Evolutionary conservation across 2,797 vertebrate species (phyloP), one percentile per base, ranked within the genome.

Genomic region (Uromys caudimaculatus): DNA sequence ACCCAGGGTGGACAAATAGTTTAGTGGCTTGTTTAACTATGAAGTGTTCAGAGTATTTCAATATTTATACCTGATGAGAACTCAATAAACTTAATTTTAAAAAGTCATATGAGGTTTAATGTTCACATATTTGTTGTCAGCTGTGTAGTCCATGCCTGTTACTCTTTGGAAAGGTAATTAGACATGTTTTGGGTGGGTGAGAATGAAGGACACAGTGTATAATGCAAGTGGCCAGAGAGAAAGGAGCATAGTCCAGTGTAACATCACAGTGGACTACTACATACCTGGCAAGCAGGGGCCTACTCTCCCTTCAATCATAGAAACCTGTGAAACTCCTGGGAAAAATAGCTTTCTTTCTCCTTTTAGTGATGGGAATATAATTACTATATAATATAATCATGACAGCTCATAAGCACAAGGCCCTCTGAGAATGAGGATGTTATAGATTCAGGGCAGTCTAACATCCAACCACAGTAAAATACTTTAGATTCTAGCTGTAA

Each of bases 21-120:
- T 79, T 27, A 69, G 67, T 35, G 14, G 77, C 32, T 38, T 54
- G 41, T 41, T 90, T 85, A 54, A 82, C 24, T 90, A 71, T 77
- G 2, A 88, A 86, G 52, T 79, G 1, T 78, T 86, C 44, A 79
- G 47, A 86, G 16, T 75, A 93, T 86, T 67, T 91, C 85, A 77
- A 69, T 73, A 93, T 11, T 79, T 16, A 85, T 47, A 89, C 21
- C 17, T 73, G 73, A n/a, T 21, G 17, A 9, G 24, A 8, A 92
- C 35, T 83, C 73, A 54, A 5, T 54, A 27, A 88, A 21, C 24
- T 93, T 58, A 76, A 3, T 58, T 89, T 52, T 77, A 41, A 60
- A 62, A 78, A 54, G 47, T 75, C 23, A 54, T 12, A 47, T 21
- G 38, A 75, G 35, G 32, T 85, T 86, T 14, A n/a, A 19, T 50